phyloP scores from a whole-genome alignment of 64 coral and sea anemone genomes.

The Pocillopora verrucosa region DNA sequence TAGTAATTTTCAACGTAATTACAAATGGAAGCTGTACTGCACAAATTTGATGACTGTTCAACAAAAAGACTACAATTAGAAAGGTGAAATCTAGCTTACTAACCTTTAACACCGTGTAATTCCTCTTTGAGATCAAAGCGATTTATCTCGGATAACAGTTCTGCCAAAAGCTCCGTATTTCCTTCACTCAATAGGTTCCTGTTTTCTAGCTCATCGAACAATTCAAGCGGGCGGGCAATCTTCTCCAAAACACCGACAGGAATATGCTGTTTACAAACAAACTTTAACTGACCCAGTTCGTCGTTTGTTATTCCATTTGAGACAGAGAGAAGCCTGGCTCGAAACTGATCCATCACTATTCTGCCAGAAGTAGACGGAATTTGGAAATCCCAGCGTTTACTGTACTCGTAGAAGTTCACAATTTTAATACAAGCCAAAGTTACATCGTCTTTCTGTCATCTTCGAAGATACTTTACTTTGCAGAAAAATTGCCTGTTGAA shows the following conservation, averaged over 20 bases:
- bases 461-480: too few species aligned
- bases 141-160: slow-evolving; percentile 49
- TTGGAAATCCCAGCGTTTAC: not conserved
- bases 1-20: too few species aligned
- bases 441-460: too few species aligned
- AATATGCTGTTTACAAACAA: slow-evolving; percentile 75
- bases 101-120: slow-evolving; percentile 36
- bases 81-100: not conserved
- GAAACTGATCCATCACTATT: slow-evolving; percentile 51
- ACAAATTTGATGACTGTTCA: not conserved
- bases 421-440: too few species aligned
- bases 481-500: too few species aligned
- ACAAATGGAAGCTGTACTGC: not conserved
- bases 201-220: slow-evolving; percentile 67
- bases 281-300: slow-evolving; percentile 63
- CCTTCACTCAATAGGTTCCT: slow-evolving; percentile 50
- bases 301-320: slow-evolving; percentile 59
- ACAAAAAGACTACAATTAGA: not conserved
- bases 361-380: not conserved
- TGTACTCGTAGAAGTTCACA: too few species aligned
- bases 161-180: slow-evolving; percentile 46
- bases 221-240: slow-evolving; percentile 46
- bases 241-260: slow-evolving; percentile 70
- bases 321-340: slow-evolving; percentile 52
- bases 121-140: slow-evolving; percentile 53